Percentiles rank a stretch among this genome's conserved stretches.
phyloP scores from a whole-genome alignment of 23 tunicate genomes.

The Styela plicata region DNA sequence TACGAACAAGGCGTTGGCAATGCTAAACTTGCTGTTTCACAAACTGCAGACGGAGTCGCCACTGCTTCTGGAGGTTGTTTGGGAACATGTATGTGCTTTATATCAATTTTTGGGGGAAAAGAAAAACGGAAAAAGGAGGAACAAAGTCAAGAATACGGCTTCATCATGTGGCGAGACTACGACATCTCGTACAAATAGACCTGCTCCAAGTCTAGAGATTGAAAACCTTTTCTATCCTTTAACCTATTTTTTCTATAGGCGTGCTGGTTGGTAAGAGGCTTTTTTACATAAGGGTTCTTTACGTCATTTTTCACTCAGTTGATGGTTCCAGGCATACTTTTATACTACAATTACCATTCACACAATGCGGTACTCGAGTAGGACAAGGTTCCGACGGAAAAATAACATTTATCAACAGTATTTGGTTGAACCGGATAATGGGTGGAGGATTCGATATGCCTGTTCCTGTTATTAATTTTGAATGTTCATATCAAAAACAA shows the following conservation, averaged over 20 bases:
- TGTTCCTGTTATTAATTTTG: slow-evolving; percentile 12
- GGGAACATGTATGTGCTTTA: not conserved
- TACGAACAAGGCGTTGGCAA: not conserved
- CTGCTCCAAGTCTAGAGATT: too few species aligned
- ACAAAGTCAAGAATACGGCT: too few species aligned
- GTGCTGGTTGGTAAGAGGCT: too few species aligned
- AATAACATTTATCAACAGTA: not conserved
- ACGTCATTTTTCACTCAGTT: not conserved
- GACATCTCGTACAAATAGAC: too few species aligned
- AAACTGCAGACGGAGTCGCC: not conserved
- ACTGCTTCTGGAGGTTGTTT: not conserved
- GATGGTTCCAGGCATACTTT: not conserved
- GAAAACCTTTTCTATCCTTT: too few species aligned
- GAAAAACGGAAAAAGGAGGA: too few species aligned
- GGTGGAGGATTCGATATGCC: slow-evolving; percentile 29
- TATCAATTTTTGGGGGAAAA: too few species aligned
- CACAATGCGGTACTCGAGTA: slow-evolving; percentile 1
- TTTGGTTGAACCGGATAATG: not conserved
- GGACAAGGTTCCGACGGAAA: not conserved
- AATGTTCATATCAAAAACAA: slow-evolving; percentile 21
- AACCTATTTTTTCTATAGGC: too few species aligned
- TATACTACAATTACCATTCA: slow-evolving; percentile 18
- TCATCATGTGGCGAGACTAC: too few species aligned
- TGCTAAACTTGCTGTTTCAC: not conserved
- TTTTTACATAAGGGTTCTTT: not conserved